Evolutionary conservation across 2,888 invertebrate species (phyloP), one percentile per base, ranked within the genome.

Genomic region (Teinopalpus imperialis): DNA sequence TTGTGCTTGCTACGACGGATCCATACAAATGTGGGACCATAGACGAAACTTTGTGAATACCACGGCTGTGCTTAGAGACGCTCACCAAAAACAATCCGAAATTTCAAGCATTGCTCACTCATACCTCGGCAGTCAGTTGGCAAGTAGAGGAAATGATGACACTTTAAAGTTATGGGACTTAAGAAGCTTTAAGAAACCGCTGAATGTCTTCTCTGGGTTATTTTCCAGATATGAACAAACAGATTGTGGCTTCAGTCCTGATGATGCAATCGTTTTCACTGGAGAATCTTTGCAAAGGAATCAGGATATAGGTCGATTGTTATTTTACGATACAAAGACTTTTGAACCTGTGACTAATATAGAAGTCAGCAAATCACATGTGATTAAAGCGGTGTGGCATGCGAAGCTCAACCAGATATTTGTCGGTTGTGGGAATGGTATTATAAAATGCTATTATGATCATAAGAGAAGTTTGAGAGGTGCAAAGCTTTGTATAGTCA

Each of bases 371-470:
- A 91, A 94, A 61, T 94, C 96, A 0, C 96, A 96, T 54, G 93
- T 97, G 0, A 95, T 99, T 1, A 95, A 98, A 69, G 92, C 94
- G 0, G 75, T 95, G 0, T 99, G 99, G 99, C 99, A 99, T 81
- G 96, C 99, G 0, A 97, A 97, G 72, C 81, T 99, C n/a, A 99
- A 99, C 71, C 99, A 99, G 74, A 93, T 99, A 27, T 95, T 98
- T 52, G 93, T 97, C 0, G 96, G 98, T 0, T 95, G 96, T 57
- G 97, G 97, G 0, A 96, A 97, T 70, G 99, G 99, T 0, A 89
- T 92, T 0, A 94, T 97, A 0, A 96, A 97, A 63, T 94, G 97
- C 42, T 97, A 94, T 69, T 99, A 98, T 62, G 98, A 98, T 68
- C 93, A 95, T 0, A 92, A 93, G 45, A 91, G 92, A 29, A 98